Evolutionary conservation across 2,797 vertebrate genomes (phyloP).

Genomic region (Erethizon dorsatum): DNA sequence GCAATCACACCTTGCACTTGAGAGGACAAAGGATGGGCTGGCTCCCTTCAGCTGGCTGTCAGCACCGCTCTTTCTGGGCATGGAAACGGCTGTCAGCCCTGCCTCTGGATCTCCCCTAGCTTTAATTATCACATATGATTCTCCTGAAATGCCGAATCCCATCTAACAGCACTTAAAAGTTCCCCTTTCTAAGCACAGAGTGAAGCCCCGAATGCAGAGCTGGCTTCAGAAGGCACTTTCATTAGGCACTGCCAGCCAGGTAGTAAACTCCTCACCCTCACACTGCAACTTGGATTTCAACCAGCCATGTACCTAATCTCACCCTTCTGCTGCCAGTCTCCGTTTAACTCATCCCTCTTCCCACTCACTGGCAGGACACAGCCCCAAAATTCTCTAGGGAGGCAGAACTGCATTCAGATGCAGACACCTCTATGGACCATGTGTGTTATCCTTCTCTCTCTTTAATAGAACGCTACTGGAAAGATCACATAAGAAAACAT

Average conservation of each 20-base stretch:
- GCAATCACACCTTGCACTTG: no score
- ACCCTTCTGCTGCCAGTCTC: not conserved
- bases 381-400: not conserved
- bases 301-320: fast-evolving
- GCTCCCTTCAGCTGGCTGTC: not conserved
- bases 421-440: not conserved
- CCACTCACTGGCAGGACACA: not conserved
- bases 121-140: not conserved
- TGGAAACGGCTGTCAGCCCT: no score
- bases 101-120: no score
- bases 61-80: not conserved
- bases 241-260: not conserved
- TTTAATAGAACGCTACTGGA: not conserved
- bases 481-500: not conserved
- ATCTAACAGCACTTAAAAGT: not conserved
- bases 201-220: not conserved
- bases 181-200: not conserved
- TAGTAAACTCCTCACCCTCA: no score
- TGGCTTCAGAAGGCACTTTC: not conserved
- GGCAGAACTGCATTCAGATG: not conserved
- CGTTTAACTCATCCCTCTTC: not conserved
- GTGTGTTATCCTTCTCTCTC: fast-evolving
- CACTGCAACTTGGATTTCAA: not conserved
- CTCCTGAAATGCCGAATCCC: not conserved
- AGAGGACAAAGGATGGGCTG: no score